These are phyloP conservation scores for Drosophila mojavensis DNA, from an alignment of 1,140 invertebrate species.

Conservation along the genomic window DNA sequence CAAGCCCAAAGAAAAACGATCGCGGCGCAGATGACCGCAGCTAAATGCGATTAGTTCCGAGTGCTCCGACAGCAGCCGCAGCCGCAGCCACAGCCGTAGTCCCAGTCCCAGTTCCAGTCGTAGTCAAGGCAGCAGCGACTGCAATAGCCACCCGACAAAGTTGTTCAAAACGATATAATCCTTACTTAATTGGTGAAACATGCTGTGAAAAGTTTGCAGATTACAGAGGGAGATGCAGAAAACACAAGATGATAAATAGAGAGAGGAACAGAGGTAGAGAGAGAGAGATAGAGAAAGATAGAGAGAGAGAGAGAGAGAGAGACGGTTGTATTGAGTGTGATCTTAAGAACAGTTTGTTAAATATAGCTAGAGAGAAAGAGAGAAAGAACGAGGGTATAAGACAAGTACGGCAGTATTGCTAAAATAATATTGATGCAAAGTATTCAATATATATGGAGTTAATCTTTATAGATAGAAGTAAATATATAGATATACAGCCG, in stretches of 20 bases:
- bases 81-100: neutral
- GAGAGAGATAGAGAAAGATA: neutral
- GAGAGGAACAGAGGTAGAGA: neutral
- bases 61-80: slow-evolving; percentile 58
- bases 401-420: too few species aligned
- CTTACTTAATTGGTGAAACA: neutral
- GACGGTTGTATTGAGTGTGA: too few species aligned
- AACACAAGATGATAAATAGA: too few species aligned
- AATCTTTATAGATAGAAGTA: too few species aligned
- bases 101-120: neutral
- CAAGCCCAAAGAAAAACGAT: slow-evolving; percentile 64
- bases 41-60: slow-evolving; percentile 81
- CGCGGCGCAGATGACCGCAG: slow-evolving; percentile 78
- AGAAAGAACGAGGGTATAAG: too few species aligned
- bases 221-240: too few species aligned
- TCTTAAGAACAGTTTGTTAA: neutral
- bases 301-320: too few species aligned
- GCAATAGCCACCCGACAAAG: slow-evolving; percentile 36
- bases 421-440: too few species aligned
- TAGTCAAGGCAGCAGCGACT: slow-evolving; percentile 17
- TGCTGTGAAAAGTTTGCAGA: too few species aligned
- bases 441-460: too few species aligned
- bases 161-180: slow-evolving; percentile 10
- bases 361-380: neutral
- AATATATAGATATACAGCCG: too few species aligned